These are phyloP conservation scores for Neelides folsomi DNA, from an alignment of 2,888 invertebrate species.

Conservation along the genomic window DNA sequence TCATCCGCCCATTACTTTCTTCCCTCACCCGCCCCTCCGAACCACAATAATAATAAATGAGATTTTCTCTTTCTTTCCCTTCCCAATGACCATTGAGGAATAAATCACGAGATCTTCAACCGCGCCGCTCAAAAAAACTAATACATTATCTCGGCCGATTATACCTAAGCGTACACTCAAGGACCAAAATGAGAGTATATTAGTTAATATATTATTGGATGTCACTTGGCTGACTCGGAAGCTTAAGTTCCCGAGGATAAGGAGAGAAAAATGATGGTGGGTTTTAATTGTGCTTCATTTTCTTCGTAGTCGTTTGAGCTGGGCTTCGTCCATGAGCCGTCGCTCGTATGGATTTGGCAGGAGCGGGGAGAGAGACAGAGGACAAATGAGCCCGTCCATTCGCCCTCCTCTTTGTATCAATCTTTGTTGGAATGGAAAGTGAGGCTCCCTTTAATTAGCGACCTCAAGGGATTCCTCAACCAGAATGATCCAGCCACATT, in stretches of 20 bases:
- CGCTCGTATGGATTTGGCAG: too few species aligned
- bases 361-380: background rate
- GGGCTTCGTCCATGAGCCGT: too few species aligned
- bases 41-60: background rate
- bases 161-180: too few species aligned
- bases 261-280: too few species aligned
- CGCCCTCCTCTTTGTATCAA: background rate
- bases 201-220: too few species aligned
- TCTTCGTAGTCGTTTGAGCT: too few species aligned
- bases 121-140: background rate
- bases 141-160: too few species aligned
- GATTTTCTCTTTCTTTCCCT: background rate
- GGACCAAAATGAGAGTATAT: too few species aligned
- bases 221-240: too few species aligned
- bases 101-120: background rate
- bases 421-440: background rate
- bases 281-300: too few species aligned
- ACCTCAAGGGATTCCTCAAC: background rate
- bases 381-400: slow-evolving; percentile 2
- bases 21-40: slow-evolving; percentile 10
- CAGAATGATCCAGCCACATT: background rate
- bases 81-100: background rate
- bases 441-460: background rate
- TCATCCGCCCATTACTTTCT: slow-evolving; percentile 6
- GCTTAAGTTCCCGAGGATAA: too few species aligned